Percentiles rank a stretch among this genome's conserved stretches.
These are phyloP conservation scores for Orthonevra nobilis DNA, from an alignment of 2,888 invertebrate genomes.

Conservation along the genomic window DNA sequence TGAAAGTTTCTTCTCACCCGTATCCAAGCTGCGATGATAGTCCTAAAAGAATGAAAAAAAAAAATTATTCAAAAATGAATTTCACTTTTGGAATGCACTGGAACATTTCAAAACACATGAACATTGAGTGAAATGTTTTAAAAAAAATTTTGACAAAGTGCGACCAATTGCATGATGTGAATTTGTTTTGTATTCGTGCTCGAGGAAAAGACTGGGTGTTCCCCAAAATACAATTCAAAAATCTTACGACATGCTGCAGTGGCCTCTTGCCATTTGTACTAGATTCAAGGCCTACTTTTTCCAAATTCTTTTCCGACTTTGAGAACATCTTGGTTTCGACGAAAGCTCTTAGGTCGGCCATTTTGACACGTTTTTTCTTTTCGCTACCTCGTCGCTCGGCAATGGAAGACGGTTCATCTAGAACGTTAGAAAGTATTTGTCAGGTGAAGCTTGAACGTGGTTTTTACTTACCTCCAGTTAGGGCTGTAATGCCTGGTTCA, in stretches of 20 bases:
- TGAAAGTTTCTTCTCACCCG: slow-evolving; percentile 87
- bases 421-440: slow-evolving; percentile 9
- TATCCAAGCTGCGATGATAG: slow-evolving; percentile 90
- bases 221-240: slow-evolving; percentile 66
- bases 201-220: background rate
- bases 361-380: slow-evolving; percentile 93
- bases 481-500: slow-evolving; percentile 81
- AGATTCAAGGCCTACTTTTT: slow-evolving; percentile 90
- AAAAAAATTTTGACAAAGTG: slow-evolving; percentile 37
- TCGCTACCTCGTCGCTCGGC: slow-evolving; percentile 87
- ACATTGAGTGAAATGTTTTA: slow-evolving; percentile 31
- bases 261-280: slow-evolving; percentile 82
- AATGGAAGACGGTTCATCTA: slow-evolving; percentile 75
- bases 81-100: background rate
- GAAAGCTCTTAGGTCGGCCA: slow-evolving; percentile 94
- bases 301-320: slow-evolving; percentile 94
- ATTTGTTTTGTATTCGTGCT: slow-evolving; percentile 53
- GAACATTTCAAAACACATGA: background rate
- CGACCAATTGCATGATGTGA: slow-evolving; percentile 64
- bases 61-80: too few species aligned
- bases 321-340: slow-evolving; percentile 95
- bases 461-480: slow-evolving; percentile 18
- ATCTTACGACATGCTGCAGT: slow-evolving; percentile 84
- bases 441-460: background rate
- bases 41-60: slow-evolving; percentile 82